These are phyloP conservation scores for crab-eating macaque (Macaca fascicularis) DNA, from an alignment of 2,113 vertebrate genomes.

Conservation along the genomic window T2T-MFA8v1.1 NC_088395.1:101246001-101246500, in stretches of 20 bases:
- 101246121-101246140: neutral
- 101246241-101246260: neutral
- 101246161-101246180: neutral
- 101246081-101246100: neutral
- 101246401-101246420: no score
- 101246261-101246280: conserved; percentile 7
- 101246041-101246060: neutral
- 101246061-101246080: neutral
- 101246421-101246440: no score
- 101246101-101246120: neutral
- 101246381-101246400: no score
- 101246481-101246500: no score
- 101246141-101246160: neutral
- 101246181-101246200: conserved; percentile 22
- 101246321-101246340: conserved; percentile 37
- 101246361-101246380: neutral
- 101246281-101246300: neutral
- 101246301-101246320: conserved; percentile 58
- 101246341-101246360: neutral
- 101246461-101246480: no score
- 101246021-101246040: neutral
- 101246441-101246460: no score
- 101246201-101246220: neutral
- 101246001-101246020: neutral
- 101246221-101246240: neutral